Percentiles rank a stretch among this genome's conserved stretches.
Conservation (phyloP, 2,888 invertebrate genomes). For the Pimpla rufipes region DNA sequence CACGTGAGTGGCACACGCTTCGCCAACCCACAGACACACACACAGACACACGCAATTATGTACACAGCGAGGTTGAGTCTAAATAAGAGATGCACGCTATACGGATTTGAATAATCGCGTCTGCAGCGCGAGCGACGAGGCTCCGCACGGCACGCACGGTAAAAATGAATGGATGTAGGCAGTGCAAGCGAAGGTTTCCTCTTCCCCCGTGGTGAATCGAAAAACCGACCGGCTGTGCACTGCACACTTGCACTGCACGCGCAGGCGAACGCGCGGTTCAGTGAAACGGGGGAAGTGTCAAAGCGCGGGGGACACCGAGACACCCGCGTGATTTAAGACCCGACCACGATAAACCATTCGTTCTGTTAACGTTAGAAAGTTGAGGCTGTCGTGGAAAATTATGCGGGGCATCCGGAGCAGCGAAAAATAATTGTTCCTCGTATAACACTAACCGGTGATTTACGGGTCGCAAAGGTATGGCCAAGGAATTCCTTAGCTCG, state of each 20-base stretch:
- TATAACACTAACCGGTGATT: constrained; percentile 40
- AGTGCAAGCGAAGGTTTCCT: not conserved
- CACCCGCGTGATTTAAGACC: constrained; percentile 71
- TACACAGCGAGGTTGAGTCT: not conserved
- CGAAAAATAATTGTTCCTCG: constrained; percentile 69
- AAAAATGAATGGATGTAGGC: constrained; percentile 3
- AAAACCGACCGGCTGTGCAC: not conserved
- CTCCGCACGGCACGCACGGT: constrained; percentile 7
- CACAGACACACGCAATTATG: too few relatives aligned
- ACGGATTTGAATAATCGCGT: constrained; percentile 14
- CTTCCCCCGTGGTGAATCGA: not conserved
- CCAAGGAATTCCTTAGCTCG: constrained; percentile 22
- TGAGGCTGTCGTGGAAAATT: constrained; percentile 60
- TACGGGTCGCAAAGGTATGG: constrained; percentile 48
- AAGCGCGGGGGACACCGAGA: constrained; percentile 57
- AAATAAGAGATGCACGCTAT: not conserved
- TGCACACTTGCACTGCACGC: not conserved
- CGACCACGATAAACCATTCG: constrained; percentile 68
- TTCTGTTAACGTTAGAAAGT: constrained; percentile 69
- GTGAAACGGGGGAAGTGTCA: constrained; percentile 56
- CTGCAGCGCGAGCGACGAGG: not conserved
- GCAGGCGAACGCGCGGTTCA: not conserved
- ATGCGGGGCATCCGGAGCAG: constrained; percentile 49
- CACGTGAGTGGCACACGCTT: not conserved
- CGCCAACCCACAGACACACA: not conserved